Base-by-base conservation (phyloP, 2,113 vertebrate species). In the Xenopus laevis region DNA sequence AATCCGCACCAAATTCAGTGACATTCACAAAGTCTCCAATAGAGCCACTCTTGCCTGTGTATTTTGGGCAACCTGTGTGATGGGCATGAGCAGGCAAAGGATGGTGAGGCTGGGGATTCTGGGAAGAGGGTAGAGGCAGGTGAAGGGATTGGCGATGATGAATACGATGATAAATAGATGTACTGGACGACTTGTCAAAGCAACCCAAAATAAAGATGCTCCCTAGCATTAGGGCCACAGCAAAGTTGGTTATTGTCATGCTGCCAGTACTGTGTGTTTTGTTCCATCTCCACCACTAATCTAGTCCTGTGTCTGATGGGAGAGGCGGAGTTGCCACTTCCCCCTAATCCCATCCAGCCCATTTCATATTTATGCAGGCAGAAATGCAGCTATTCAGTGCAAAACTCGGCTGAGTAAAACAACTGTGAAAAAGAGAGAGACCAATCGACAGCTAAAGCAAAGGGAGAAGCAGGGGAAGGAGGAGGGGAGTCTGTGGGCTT, bases 1-100 rank as follows among this genome's bases (percentile, higher is more conserved):
- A 89, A 80, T 86, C 87, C 23, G 81, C 81, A 17, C 94, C 94
- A 27, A 84, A 90, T 82, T 91, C 93, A 0, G 94, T 95, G 27
- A 88, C 83, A 79, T 92, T 92, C 65, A 83, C 83, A 84, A 92
- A 89, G 57, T 81, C 86, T 0, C 82, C 91, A 59, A 86, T 84
- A 13, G 74, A 69, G n/a, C 72, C 82, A 7, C 87, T 89, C 18
- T 84, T 84, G 80, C 88, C 88, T 20, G 81, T 86, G 4, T 77
- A 77, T 20, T 77, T 77, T 57, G 82, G 78, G 81, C 91, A 95
- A 71, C 81, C 82, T 3, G 78, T 55, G 4, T 20, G 66, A 11
- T 82, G 75, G 84, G 82, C 69, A 77, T 86, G 57, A 69, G 13
- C 78, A 23, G 71, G 68, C 0, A 78, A 79, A 10, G 40, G 65